These are phyloP conservation scores for Harpagifer antarcticus DNA, from an alignment of 2,797 vertebrate genomes.

Conservation along the genomic window DNA sequence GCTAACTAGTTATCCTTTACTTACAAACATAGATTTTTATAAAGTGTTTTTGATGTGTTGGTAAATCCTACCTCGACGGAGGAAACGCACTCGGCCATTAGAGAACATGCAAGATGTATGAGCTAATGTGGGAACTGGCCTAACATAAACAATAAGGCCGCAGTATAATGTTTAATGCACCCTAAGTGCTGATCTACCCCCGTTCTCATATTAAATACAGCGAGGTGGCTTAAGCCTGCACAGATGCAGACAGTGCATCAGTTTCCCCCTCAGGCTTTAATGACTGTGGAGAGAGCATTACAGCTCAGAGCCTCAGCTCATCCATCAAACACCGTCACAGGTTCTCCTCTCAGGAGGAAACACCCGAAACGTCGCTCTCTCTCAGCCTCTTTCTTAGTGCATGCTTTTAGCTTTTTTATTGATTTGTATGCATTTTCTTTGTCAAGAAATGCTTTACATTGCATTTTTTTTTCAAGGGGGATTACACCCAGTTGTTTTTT, in stretches of 20 bases:
- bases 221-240: slow-evolving; percentile 49
- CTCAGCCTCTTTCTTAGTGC: background rate
- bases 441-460: background rate
- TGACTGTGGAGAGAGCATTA: slow-evolving; percentile 54
- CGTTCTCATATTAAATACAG: slow-evolving; percentile 69
- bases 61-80: background rate
- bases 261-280: slow-evolving; percentile 53
- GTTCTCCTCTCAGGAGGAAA: slow-evolving; percentile 27
- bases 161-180: slow-evolving; percentile 66
- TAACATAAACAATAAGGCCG: slow-evolving; percentile 57
- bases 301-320: background rate
- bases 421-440: background rate
- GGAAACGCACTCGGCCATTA: slow-evolving; percentile 38
- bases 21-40: background rate
- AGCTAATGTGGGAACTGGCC: slow-evolving; percentile 38
- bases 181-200: slow-evolving; percentile 69
- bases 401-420: background rate
- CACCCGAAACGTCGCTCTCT: background rate
- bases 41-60: slow-evolving; percentile 2
- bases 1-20: background rate
- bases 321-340: slow-evolving; percentile 35
- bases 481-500: background rate
- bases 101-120: slow-evolving; percentile 58
- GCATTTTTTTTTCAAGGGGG: background rate
- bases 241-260: slow-evolving; percentile 53